A percentile compares a stretch with the other conserved stretches of the same genome.
Conservation (phyloP, 2,113 vertebrate species). For the Corythornis vintsioides region DNA sequence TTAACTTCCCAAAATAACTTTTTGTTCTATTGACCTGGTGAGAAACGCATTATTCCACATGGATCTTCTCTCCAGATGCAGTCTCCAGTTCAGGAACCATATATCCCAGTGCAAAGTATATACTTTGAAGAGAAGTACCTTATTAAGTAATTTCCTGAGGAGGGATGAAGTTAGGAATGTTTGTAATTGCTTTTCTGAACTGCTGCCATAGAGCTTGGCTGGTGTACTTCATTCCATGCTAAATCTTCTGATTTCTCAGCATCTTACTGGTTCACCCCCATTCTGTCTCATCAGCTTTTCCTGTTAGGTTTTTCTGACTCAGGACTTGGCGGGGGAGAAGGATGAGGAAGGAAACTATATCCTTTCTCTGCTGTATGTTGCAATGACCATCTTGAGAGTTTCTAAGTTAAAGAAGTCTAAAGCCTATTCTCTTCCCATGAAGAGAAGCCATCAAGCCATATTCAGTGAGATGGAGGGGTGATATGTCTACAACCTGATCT, state of each 20-base stretch:
- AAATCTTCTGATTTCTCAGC: conserved; percentile 5
- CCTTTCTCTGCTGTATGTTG: neutral
- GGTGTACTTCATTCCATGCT: neutral
- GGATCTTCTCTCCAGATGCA: neutral
- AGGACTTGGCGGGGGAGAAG: neutral
- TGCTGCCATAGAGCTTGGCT: conserved; percentile 20
- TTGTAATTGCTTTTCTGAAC: conserved; percentile 48
- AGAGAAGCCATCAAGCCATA: no score
- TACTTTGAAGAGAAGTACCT: neutral
- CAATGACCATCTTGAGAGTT: neutral
- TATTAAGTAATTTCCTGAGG: neutral
- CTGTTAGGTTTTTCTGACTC: neutral
- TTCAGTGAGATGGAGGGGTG: neutral
- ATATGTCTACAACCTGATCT: neutral
- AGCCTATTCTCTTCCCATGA: neutral
- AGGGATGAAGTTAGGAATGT: conserved; percentile 24
- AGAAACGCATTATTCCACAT: neutral
- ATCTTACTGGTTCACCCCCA: neutral
- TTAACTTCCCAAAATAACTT: neutral
- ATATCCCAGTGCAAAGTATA: neutral
- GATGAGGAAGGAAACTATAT: neutral
- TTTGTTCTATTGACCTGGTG: neutral
- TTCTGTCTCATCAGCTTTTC: neutral
- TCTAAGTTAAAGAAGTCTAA: neutral
- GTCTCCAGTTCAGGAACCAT: neutral